Base-by-base conservation (phyloP, 2,888 invertebrate species). In the Cyclophora punctaria region DNA sequence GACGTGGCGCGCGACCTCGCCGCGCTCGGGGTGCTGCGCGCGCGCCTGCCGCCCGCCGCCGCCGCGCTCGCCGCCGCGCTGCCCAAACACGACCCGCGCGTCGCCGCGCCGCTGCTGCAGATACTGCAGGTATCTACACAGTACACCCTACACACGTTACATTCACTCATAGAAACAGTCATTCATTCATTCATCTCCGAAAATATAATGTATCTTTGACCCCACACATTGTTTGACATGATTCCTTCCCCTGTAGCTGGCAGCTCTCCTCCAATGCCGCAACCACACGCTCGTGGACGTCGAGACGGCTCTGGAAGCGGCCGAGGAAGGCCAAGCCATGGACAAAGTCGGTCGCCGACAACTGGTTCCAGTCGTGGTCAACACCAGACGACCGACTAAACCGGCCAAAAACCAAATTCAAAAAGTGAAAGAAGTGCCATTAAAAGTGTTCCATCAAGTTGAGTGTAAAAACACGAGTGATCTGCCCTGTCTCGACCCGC, bases 231-330 rank as follows among this genome's bases (percentile, higher is more conserved):
- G 20, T 20, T 20, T 20, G 20, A 20, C 20, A 20, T 20, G 7
- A 37, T 44, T n/a, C 5, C 1, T 49, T 2, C 7, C 33, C 43
- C 34, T 20, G 7, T 72, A 89, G 88, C 57, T 88, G 57, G 78
- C 87, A 46, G 78, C 86, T 0, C 64, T 88, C 0, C 78, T 88
- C 0, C 83, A 81, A 51, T 83, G 86, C 57, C 79, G 83, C 0
- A 85, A 88, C 66, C 85, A 88, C 66, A 83, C 83, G 0, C 62
- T 87, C 0, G 66, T 86, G 40, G 90, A 90, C 67, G 89, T 90
- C 0, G 90, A 90, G 57, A 88, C 89, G 0, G 90, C 90, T 0
- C 62, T 88, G 4, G 90, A 90, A 57, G 90, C 90, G 0, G 89
- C 88, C 0, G 37, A 37, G 37, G 89, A 90, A 51, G 78, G 79